phyloP scores from a whole-genome alignment of 2,888 invertebrate genomes.

The Willowsia nigromaculata region DNA sequence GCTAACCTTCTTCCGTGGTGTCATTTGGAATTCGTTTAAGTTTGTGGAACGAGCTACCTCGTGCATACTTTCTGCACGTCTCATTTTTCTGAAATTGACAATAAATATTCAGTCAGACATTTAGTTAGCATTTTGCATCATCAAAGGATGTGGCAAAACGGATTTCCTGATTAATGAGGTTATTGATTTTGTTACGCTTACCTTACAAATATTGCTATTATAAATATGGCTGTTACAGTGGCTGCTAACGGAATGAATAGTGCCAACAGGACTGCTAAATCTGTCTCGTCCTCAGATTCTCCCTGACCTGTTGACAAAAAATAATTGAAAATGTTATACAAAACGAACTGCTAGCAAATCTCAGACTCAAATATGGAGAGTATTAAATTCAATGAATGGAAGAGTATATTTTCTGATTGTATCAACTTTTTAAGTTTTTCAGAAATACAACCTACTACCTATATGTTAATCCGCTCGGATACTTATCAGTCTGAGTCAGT shows the following conservation, averaged over 20 bases:
- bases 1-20: slow-evolving; percentile 30
- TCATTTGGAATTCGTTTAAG: slow-evolving; percentile 59
- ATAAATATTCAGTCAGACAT: neutral
- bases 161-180: too few relatives aligned
- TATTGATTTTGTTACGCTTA: too few relatives aligned
- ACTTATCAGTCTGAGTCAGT: too few relatives aligned
- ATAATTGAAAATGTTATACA: neutral
- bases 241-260: slow-evolving; percentile 73
- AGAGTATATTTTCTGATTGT: neutral
- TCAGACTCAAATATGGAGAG: too few relatives aligned
- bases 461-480: too few relatives aligned
- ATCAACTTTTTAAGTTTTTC: neutral
- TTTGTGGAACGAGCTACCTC: slow-evolving; percentile 57
- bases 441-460: neutral
- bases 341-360: too few relatives aligned
- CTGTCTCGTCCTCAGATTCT: slow-evolving; percentile 70
- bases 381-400: neutral
- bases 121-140: too few relatives aligned
- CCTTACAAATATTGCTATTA: slow-evolving; percentile 76
- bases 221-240: slow-evolving; percentile 73
- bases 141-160: too few relatives aligned
- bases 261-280: slow-evolving; percentile 72
- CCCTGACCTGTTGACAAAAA: slow-evolving; percentile 50
- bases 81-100: slow-evolving; percentile 71
- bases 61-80: slow-evolving; percentile 73